Conservation (phyloP, 1,140 invertebrate genomes). For the Limonius californicus region DNA sequence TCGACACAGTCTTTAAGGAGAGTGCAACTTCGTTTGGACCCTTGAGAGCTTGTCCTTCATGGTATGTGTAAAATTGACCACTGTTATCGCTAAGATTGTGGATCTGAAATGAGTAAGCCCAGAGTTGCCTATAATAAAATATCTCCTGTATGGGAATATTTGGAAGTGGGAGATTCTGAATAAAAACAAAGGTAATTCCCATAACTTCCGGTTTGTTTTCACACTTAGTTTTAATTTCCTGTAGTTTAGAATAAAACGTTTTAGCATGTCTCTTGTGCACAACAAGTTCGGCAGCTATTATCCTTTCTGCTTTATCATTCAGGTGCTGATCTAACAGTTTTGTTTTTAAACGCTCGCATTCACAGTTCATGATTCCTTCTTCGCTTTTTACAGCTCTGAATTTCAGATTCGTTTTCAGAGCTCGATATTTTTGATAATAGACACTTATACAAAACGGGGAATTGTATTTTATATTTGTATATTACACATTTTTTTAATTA, state of each 20-base stretch:
- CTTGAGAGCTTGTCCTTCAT: background rate
- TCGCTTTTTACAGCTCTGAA: no score
- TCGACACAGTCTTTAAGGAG: background rate
- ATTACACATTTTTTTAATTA: no score
- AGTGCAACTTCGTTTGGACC: background rate
- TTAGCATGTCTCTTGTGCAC: slow-evolving; percentile 34
- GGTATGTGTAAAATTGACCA: slow-evolving; percentile 31
- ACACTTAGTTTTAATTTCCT: background rate
- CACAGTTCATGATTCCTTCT: no score
- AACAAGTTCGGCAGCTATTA: slow-evolving; percentile 32
- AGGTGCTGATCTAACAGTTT: slow-evolving; percentile 10
- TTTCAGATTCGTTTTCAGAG: no score
- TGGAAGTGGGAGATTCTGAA: slow-evolving; percentile 6
- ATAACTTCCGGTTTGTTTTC: background rate
- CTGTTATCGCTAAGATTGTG: slow-evolving; percentile 32
- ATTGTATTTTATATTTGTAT: no score
- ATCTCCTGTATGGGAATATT: slow-evolving; percentile 7
- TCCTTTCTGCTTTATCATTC: slow-evolving; percentile 29
- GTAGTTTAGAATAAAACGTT: slow-evolving; percentile 33
- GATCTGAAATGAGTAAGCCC: slow-evolving; percentile 32
- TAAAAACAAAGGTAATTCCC: background rate
- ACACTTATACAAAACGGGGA: no score
- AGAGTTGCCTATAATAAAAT: slow-evolving; percentile 33
- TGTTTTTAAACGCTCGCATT: slow-evolving; percentile 27
- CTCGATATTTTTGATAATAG: no score